Evolutionary conservation across 2,113 vertebrate genomes (phyloP), one percentile per base, ranked within the genome.

Genomic region (Maylandia zebra): DNA sequence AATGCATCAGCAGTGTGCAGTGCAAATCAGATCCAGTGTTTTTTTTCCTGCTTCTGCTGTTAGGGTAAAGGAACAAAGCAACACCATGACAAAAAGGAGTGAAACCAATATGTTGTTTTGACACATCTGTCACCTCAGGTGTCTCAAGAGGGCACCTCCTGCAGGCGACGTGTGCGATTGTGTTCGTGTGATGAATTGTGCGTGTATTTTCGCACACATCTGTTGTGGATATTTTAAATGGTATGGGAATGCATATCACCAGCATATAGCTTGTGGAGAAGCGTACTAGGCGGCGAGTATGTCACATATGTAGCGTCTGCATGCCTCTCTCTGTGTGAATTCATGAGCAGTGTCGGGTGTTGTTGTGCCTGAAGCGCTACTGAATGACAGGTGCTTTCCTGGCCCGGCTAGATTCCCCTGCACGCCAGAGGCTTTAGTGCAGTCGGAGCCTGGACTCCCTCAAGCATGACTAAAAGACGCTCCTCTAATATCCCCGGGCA

Each of bases 1-100:
- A 98, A 98, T 97, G 97, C 97, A 97, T 97, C 87, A 90, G 92
- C 87, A 78, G 85, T 86, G 83, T 86, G 84, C 84, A 81, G 87
- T 84, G 92, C 88, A 92, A 94, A 95, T 94, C 93, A 90, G 86
- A 93, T 92, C 83, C 45, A 74, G 32, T 87, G 48, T 83, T 87
- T 85, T 30, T 30, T 69, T 14, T 61, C 43, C 32, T 12, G 41
- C 34, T 83, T 43, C 55, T 90, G 83, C 91, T 90, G 78, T 82
- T 10, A 8, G 66, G 52, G 56, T 89, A 74, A 81, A 89, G 74
- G 84, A 95, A 95, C 93, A 95, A 96, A 95, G 93, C 93, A 94
- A 94, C 93, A 93, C 91, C 90, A 76, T 83, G 76, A 86, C 89
- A 81, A 94, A 88, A 83, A 87, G 89, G 81, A 86, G 90, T 53